These are phyloP conservation scores for Seira sanloemensis DNA, from an alignment of 2,888 invertebrate species.

Conservation along the genomic window DNA sequence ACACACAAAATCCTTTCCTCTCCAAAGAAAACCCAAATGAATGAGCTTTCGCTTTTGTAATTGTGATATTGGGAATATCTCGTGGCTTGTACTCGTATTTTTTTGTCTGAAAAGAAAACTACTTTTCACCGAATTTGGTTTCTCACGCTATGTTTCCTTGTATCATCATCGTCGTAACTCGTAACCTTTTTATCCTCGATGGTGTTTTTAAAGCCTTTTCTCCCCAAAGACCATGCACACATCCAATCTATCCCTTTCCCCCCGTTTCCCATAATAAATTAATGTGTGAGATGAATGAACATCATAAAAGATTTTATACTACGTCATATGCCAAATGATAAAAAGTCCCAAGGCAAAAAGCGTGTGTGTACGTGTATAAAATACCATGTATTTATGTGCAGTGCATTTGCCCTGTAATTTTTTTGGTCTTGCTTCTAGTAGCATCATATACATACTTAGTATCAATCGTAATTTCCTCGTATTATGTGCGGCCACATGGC, in stretches of 20 bases:
- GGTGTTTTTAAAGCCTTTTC: slow-evolving; percentile 3
- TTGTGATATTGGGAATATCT: neutral
- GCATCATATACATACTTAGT: neutral
- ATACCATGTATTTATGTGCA: too few species aligned
- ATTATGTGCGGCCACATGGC: neutral
- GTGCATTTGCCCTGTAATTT: neutral
- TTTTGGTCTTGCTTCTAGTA: neutral
- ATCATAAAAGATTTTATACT: neutral
- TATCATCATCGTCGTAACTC: neutral
- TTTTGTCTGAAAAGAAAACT: neutral
- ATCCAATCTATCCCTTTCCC: neutral
- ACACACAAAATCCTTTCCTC: neutral
- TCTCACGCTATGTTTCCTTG: slow-evolving; percentile 2
- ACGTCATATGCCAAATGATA: neutral
- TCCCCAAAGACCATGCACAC: neutral
- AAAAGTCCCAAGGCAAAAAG: slow-evolving; percentile 3
- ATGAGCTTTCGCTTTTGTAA: neutral
- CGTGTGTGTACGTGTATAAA: too few species aligned
- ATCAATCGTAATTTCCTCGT: slow-evolving; percentile 8
- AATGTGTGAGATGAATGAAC: neutral
- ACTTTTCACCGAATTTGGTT: slow-evolving; percentile 1
- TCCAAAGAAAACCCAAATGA: neutral
- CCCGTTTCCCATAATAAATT: neutral
- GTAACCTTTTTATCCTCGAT: neutral
- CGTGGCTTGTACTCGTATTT: neutral